Base-by-base conservation (phyloP, 2,797 vertebrate genomes). In the Potorous gilbertii region DNA sequence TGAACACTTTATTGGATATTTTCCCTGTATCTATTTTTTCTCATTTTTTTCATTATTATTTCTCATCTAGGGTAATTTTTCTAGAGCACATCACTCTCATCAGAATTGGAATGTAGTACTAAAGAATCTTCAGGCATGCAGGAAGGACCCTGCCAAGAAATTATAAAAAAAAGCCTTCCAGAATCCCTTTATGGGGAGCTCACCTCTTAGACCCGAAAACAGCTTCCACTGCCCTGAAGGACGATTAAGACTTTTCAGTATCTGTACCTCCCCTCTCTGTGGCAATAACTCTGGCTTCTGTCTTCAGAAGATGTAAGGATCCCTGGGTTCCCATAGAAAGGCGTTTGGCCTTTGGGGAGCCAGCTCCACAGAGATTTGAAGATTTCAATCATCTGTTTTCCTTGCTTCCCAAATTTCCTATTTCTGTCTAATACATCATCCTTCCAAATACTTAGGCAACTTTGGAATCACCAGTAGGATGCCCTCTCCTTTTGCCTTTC, bases 31-130 rank as follows among this genome's bases (percentile, higher is more conserved):
- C 10, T 50, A 27, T 59, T 95, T 92, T 91, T 92, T 96, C 52
- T 56, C 13, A 14, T 59, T 91, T 12, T 27, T 18, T 34, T 52
- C 8, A 13, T 52, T 52, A 57, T 10, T 57, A 46, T 93, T 8
- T 92, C 55, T 94, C 16, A 56, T 0, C 62, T 92, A 28, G 93
- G 24, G 18, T 57, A 50, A 54, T 24, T 93, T 96, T 96, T 91
- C 54, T 74, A 54, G 56, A 46, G 24, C 92, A 55, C 29, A 92
- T 90, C 89, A 57, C 11, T 66, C 5, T 16, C 24, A 56, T 90
- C 9, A 66, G 94, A 95, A 87, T 46, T 34, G 62, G 54, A n/a
- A 59, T 9, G 3, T 54, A 54, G 55, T 62, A 62, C 57, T 62
- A 62, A 62, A 12, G 29, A n/a, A n/a, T n/a, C 31, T 66, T 66